Evolutionary conservation across 2,113 vertebrate species (phyloP).

Genomic region (Labeo catla): DNA sequence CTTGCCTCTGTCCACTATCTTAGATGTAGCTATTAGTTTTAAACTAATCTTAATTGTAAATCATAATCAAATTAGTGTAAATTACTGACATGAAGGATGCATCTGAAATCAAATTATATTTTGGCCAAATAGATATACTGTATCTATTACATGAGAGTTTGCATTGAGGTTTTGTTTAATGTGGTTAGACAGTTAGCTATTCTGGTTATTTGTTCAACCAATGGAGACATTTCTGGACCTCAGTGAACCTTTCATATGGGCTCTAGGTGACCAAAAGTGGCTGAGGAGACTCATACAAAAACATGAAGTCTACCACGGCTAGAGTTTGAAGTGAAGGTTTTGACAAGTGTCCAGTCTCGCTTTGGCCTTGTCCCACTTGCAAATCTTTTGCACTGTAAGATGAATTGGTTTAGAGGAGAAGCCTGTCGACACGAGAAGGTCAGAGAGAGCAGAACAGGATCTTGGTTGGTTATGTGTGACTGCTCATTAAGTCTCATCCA

Average conservation of each 20-base stretch:
- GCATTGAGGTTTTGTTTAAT: background rate
- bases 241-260: background rate
- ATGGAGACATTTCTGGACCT: background rate
- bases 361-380: conserved; percentile 51
- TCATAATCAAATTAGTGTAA: background rate
- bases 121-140: background rate
- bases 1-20: background rate
- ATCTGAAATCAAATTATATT: background rate
- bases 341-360: conserved; percentile 58
- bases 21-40: background rate
- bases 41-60: background rate
- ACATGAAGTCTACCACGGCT: background rate
- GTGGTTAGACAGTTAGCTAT: background rate
- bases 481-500: conserved; percentile 69
- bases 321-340: conserved; percentile 48
- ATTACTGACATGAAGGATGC: background rate
- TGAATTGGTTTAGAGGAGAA: conserved; percentile 59
- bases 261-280: conserved; percentile 14
- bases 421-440: background rate
- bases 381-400: conserved; percentile 55
- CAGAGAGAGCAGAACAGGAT: background rate
- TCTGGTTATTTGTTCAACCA: background rate
- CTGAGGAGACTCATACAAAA: background rate
- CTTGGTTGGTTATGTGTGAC: conserved; percentile 59
- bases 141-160: background rate